A percentile compares a stretch with the other conserved stretches of the same genome.
Evolutionary conservation across 2,888 invertebrate genomes (phyloP).

Genomic region (Actias luna): DNA sequence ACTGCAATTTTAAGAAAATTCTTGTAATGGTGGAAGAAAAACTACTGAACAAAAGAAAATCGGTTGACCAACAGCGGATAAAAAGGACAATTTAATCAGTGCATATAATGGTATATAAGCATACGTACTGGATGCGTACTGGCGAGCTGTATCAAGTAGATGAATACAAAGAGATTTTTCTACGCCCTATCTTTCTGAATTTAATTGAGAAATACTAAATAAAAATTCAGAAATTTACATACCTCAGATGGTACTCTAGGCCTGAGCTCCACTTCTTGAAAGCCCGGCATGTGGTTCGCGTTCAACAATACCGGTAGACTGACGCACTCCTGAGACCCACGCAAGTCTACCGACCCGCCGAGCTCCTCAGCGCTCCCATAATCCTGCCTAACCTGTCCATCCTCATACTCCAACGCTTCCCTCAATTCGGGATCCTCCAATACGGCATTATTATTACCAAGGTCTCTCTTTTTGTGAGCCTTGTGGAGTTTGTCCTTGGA

Average conservation of each 20-base stretch:
- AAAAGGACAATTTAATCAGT: no score
- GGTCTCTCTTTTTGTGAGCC: slow-evolving; percentile 70
- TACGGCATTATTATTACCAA: slow-evolving; percentile 75
- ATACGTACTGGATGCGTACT: no score
- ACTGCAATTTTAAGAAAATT: no score
- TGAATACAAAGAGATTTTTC: no score
- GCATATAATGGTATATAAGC: no score
- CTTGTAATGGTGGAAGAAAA: no score
- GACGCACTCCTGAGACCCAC: slow-evolving; percentile 74
- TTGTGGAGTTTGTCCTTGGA: slow-evolving; percentile 79
- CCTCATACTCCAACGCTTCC: slow-evolving; percentile 65
- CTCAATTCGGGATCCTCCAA: slow-evolving; percentile 74
- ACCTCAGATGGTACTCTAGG: slow-evolving; percentile 74
- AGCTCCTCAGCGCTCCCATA: slow-evolving; percentile 75
- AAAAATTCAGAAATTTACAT: slow-evolving; percentile 24
- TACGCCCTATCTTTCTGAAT: no score
- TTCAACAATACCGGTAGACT: slow-evolving; percentile 74
- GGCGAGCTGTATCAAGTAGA: no score
- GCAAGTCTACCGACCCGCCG: slow-evolving; percentile 65
- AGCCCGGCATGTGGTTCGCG: slow-evolving; percentile 74
- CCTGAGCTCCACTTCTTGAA: slow-evolving; percentile 74
- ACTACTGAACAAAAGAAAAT: no score
- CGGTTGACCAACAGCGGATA: no score
- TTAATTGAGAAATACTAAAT: background rate
- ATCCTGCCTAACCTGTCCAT: slow-evolving; percentile 58